Evolutionary conservation across 1,140 invertebrate genomes (phyloP).

Genomic region (Drosophila nikananu): DNA sequence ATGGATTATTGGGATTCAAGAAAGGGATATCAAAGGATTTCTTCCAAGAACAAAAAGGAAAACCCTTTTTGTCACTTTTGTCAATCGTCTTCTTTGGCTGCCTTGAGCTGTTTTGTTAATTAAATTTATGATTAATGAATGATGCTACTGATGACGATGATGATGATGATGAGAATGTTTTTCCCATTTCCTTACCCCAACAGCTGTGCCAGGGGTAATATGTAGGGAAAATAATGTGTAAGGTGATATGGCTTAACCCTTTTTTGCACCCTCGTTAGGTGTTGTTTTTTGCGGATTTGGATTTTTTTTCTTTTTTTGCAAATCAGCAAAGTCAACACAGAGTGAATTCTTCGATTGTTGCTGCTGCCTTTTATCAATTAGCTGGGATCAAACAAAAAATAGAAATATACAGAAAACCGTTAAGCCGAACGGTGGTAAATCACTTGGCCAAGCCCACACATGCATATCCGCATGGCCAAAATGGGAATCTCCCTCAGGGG

Average conservation of each 20-base stretch:
- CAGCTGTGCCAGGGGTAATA: conserved; percentile 46
- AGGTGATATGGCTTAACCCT: conserved; percentile 67
- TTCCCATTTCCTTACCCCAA: conserved; percentile 64
- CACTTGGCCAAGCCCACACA: conserved; percentile 62
- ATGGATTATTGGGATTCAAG: conserved; percentile 49
- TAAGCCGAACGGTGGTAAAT: conserved; percentile 66
- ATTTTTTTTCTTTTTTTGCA: conserved; percentile 21
- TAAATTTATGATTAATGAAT: conserved; percentile 84
- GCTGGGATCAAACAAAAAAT: conserved; percentile 42
- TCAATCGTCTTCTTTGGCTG: conserved; percentile 30
- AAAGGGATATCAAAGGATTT: conserved; percentile 10
- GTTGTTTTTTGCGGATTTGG: conserved; percentile 22
- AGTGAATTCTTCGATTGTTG: conserved; percentile 19
- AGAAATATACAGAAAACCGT: conserved; percentile 55
- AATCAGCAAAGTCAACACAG: conserved; percentile 77
- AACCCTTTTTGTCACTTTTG: conserved; percentile 61
- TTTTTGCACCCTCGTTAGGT: conserved; percentile 42
- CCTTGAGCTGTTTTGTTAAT: conserved; percentile 71
- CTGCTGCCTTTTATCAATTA: conserved; percentile 56
- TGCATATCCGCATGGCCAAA: conserved; percentile 41
- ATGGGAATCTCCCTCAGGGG: conserved; percentile 31
- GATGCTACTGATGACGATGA: conserved; percentile 35
- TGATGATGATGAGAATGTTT: conserved; percentile 44
- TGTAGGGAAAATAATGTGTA: conserved; percentile 36
- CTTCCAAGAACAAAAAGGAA: conserved; percentile 14